These are phyloP conservation scores for Entomyzon cyanotis DNA, from an alignment of 2,113 vertebrate species.

Conservation along the genomic window DNA sequence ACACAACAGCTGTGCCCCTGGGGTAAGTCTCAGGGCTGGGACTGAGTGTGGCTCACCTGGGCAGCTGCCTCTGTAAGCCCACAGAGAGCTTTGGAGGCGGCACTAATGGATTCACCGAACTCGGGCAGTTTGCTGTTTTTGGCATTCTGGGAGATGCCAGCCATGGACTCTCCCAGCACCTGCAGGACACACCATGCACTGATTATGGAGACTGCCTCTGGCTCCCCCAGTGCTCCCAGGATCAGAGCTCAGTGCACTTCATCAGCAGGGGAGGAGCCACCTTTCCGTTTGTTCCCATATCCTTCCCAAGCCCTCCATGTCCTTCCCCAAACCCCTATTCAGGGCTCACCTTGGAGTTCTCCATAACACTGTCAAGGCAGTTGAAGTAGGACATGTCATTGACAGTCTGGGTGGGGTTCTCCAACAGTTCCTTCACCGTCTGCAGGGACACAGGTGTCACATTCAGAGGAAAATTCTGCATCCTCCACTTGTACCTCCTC, in stretches of 20 bases:
- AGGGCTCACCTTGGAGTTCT: constrained; percentile 92
- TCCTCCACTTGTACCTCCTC: not conserved
- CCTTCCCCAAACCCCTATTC: not conserved
- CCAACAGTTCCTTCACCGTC: constrained; percentile 92
- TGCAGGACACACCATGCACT: not conserved
- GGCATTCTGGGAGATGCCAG: constrained; percentile 95
- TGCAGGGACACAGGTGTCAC: constrained; percentile 41
- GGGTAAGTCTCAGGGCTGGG: not conserved
- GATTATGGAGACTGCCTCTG: not conserved
- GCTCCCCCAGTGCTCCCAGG: rapidly evolving
- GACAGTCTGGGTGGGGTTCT: constrained; percentile 92
- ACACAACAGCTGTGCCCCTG: not conserved
- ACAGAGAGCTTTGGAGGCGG: constrained; percentile 93
- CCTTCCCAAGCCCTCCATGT: not conserved
- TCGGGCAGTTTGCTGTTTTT: constrained; percentile 95
- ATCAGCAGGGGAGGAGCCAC: not conserved
- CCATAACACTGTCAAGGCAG: constrained; percentile 98
- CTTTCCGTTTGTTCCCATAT: not conserved
- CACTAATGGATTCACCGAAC: constrained; percentile 91
- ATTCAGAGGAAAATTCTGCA: not conserved
- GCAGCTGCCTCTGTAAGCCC: constrained; percentile 94
- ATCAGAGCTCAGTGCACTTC: not conserved
- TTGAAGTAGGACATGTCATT: constrained; percentile 95
- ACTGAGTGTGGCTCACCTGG: constrained; percentile 76
- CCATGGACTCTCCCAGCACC: constrained; percentile 97